Evolutionary conservation across 2,113 vertebrate genomes (phyloP).

Genomic region (Seriola dumerili): DNA sequence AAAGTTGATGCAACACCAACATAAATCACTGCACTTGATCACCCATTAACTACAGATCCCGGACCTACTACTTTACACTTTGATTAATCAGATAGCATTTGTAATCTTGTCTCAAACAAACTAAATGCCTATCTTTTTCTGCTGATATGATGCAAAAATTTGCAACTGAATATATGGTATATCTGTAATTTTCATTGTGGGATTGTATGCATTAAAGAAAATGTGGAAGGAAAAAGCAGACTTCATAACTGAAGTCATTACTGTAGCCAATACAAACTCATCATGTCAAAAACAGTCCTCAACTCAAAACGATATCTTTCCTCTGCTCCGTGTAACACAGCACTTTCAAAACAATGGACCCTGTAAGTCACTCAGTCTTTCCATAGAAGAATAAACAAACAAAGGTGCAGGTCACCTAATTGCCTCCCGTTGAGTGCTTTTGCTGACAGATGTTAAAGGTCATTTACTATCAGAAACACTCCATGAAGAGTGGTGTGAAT

Average conservation of each 20-base stretch:
- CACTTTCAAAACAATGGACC: slow-evolving; percentile 54
- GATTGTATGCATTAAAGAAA: background rate
- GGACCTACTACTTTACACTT: slow-evolving; percentile 1
- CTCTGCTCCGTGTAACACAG: slow-evolving; percentile 61
- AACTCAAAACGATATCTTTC: slow-evolving; percentile 36
- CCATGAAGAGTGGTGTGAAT: slow-evolving; percentile 22
- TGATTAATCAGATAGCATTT: slow-evolving; percentile 5
- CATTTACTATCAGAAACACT: slow-evolving; percentile 61
- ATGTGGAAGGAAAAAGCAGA: background rate
- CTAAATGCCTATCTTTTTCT: background rate
- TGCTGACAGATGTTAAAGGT: slow-evolving; percentile 70
- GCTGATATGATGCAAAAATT: background rate
- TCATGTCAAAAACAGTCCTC: slow-evolving; percentile 18
- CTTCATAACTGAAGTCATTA: slow-evolving; percentile 26
- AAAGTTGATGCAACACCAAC: background rate
- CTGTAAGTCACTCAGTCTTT: slow-evolving; percentile 63
- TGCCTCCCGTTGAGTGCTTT: slow-evolving; percentile 59
- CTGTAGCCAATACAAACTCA: slow-evolving; percentile 11
- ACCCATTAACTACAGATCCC: background rate
- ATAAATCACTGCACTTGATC: background rate
- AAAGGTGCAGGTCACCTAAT: slow-evolving; percentile 61
- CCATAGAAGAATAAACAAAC: slow-evolving; percentile 71
- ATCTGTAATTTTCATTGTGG: background rate
- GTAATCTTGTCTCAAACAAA: slow-evolving; percentile 10
- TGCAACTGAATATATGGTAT: slow-evolving; percentile 8